Percentiles rank a stretch among this genome's conserved stretches.
Conservation (phyloP, 2,113 vertebrate species). For the Ceyx margarethae region DNA sequence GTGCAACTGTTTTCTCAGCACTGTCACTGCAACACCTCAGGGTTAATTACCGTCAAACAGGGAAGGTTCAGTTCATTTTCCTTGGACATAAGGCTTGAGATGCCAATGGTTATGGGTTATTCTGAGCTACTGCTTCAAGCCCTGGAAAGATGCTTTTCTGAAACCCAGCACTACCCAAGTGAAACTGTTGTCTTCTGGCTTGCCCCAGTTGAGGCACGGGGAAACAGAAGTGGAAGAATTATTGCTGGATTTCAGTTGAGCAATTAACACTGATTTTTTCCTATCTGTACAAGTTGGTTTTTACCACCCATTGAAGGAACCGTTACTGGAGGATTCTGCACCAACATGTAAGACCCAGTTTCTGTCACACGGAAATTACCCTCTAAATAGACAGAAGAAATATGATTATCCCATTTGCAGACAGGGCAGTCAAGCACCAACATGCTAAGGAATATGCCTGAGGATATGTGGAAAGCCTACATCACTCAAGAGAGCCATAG, state of each 20-base stretch:
- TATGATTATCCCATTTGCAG: background rate
- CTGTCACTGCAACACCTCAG: background rate
- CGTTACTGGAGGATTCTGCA: background rate
- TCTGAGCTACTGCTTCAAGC: background rate
- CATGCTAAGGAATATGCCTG: constrained; percentile 11
- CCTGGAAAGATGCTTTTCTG: background rate
- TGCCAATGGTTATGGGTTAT: too few species aligned
- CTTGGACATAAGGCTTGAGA: background rate
- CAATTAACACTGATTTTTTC: background rate
- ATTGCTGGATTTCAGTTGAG: background rate
- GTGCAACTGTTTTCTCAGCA: constrained; percentile 8
- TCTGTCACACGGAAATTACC: background rate
- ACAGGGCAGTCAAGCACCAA: constrained; percentile 25
- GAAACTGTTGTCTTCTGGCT: background rate
- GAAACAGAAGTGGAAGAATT: background rate
- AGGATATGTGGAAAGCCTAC: background rate
- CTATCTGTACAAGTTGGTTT: background rate
- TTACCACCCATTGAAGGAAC: background rate
- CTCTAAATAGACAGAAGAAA: constrained; percentile 17
- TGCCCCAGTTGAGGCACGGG: background rate
- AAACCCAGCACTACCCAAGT: background rate
- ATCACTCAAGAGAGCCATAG: constrained; percentile 14
- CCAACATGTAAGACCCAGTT: background rate
- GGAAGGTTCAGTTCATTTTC: background rate
- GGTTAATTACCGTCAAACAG: background rate